phyloP scores from a whole-genome alignment of 2,888 invertebrate species.

The Dicyrtoma fusca region DNA sequence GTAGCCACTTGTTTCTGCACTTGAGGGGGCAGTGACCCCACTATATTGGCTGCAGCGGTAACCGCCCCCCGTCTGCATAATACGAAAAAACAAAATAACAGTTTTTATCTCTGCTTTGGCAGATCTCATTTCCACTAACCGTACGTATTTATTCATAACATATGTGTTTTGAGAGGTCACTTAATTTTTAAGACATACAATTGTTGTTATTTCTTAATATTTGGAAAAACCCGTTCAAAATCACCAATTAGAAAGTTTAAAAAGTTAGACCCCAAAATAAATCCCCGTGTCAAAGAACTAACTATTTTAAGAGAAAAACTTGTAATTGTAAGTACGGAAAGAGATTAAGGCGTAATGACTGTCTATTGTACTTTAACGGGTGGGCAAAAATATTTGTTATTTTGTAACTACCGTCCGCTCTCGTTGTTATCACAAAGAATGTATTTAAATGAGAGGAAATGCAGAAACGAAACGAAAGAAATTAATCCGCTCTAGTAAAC shows the following conservation, averaged over 20 bases:
- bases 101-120: constrained; percentile 34
- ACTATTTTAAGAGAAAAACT: too few species aligned
- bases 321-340: too few species aligned
- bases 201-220: too few species aligned
- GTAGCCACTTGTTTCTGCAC: constrained; percentile 56
- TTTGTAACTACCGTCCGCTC: constrained; percentile 37
- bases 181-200: too few species aligned
- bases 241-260: too few species aligned
- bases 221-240: too few species aligned
- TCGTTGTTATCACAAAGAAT: constrained; percentile 4
- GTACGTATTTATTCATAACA: too few species aligned
- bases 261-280: too few species aligned
- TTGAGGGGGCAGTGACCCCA: constrained; percentile 55
- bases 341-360: too few species aligned
- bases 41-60: constrained; percentile 52
- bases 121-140: too few species aligned
- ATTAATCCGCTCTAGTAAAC: not conserved
- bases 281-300: too few species aligned
- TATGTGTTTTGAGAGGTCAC: too few species aligned
- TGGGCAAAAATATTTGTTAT: not conserved
- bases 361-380: not conserved
- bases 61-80: constrained; percentile 55
- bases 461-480: constrained; percentile 32
- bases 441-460: not conserved
- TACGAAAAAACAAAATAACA: constrained; percentile 43